These are phyloP conservation scores for Gerris lacustris DNA, from an alignment of 2,888 invertebrate genomes.

Conservation along the genomic window DNA sequence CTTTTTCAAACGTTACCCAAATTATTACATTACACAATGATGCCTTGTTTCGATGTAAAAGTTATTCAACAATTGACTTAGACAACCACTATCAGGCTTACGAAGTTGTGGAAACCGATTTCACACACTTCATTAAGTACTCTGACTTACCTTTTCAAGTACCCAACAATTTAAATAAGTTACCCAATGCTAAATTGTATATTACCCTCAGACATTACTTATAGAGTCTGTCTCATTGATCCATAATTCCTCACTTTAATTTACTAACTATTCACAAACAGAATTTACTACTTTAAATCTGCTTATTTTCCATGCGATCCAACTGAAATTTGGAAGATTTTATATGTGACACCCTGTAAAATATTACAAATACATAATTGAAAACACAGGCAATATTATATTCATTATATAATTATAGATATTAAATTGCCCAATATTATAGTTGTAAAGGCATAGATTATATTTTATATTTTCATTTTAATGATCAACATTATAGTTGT, in stretches of 20 bases:
- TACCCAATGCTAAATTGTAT: background rate
- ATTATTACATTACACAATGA: background rate
- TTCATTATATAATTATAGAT: no score
- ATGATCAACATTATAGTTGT: no score
- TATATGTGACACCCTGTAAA: background rate
- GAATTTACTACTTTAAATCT: no score
- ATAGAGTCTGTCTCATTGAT: background rate
- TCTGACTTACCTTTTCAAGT: background rate
- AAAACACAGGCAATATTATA: no score
- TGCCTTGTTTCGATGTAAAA: slow-evolving; percentile 3
- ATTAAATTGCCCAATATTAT: no score
- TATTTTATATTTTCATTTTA: no score
- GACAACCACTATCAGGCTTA: background rate
- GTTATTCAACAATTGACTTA: background rate
- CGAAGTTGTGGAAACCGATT: background rate
- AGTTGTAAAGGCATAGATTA: no score
- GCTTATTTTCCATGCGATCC: background rate
- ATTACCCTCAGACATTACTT: background rate
- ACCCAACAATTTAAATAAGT: background rate
- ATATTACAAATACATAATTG: no score
- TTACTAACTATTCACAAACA: background rate
- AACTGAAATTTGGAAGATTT: background rate
- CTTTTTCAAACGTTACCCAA: background rate
- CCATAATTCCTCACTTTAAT: background rate
- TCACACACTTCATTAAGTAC: background rate